Conservation (phyloP, 1,140 invertebrate genomes). For the Glossosoma conforme region DNA sequence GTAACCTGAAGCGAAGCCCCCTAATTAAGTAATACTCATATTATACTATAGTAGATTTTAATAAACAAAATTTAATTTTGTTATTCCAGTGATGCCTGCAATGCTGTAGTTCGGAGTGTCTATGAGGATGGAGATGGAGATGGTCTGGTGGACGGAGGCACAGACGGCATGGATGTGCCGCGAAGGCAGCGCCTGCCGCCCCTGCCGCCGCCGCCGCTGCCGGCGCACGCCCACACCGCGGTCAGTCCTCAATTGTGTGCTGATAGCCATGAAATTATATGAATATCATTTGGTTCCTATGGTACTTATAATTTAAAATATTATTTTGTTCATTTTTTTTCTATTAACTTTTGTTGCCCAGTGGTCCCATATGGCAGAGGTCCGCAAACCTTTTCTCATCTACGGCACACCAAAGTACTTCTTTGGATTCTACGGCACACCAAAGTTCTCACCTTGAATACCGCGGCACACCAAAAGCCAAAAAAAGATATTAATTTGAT, state of each 20-base stretch:
- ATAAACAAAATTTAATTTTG: too few relatives aligned
- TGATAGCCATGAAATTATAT: background rate
- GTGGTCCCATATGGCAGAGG: too few relatives aligned
- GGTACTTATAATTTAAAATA: background rate
- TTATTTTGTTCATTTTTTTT: background rate
- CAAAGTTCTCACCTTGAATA: too few relatives aligned
- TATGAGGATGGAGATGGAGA: conserved; percentile 24
- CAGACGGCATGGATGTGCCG: conserved; percentile 9
- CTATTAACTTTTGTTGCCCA: too few relatives aligned
- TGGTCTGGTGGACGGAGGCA: conserved; percentile 6
- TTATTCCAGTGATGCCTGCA: conserved; percentile 25
- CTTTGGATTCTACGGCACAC: too few relatives aligned
- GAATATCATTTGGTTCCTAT: background rate
- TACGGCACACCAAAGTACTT: too few relatives aligned
- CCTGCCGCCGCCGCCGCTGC: conserved; percentile 26
- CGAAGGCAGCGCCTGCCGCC: conserved; percentile 15
- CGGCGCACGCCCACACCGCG: conserved; percentile 22
- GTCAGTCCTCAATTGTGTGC: conserved; percentile 10
- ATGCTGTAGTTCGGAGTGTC: conserved; percentile 22
- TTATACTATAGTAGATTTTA: too few relatives aligned
- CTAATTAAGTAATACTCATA: too few relatives aligned
- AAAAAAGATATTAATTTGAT: too few relatives aligned
- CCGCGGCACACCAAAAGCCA: too few relatives aligned
- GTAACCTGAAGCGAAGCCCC: too few relatives aligned
- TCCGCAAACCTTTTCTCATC: too few relatives aligned